Percentiles rank a stretch among this genome's conserved stretches.
These are phyloP conservation scores for Altica lythri DNA, from an alignment of 2,888 invertebrate genomes.

Conservation along the genomic window DNA sequence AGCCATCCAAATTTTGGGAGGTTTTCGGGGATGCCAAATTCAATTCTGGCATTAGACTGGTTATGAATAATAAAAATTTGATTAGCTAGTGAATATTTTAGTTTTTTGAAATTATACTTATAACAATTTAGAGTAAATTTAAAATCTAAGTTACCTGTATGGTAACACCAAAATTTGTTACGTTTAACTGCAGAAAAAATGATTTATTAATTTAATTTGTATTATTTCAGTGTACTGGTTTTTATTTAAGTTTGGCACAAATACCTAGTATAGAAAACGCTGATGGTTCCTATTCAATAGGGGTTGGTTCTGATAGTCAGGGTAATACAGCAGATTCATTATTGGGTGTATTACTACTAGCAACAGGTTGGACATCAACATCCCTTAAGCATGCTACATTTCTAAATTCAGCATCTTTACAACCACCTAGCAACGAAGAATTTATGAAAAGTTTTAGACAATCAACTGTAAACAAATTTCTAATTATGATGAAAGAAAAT, in stretches of 20 bases:
- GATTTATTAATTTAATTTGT: no score
- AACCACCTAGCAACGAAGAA: not conserved
- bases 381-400: constrained; percentile 4
- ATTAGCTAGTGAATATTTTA: no score
- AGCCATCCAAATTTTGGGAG: no score
- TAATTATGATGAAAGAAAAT: constrained; percentile 1
- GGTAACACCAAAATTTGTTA: no score
- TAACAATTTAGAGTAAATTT: no score
- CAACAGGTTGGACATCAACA: constrained; percentile 21
- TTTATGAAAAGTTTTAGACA: not conserved
- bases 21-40: no score
- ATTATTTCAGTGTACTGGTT: no score
- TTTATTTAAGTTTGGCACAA: constrained; percentile 19
- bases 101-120: no score
- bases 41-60: no score
- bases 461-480: not conserved
- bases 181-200: no score
- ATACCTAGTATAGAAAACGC: constrained; percentile 14
- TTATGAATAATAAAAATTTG: no score
- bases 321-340: constrained; percentile 16
- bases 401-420: not conserved
- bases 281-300: constrained; percentile 25
- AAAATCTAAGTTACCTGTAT: no score
- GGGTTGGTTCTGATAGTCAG: constrained; percentile 7
- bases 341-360: constrained; percentile 4